A percentile compares a stretch with the other conserved stretches of the same genome.
Evolutionary conservation across 1,140 invertebrate species (phyloP).

Genomic region (Drosophila quadrilineata): DNA sequence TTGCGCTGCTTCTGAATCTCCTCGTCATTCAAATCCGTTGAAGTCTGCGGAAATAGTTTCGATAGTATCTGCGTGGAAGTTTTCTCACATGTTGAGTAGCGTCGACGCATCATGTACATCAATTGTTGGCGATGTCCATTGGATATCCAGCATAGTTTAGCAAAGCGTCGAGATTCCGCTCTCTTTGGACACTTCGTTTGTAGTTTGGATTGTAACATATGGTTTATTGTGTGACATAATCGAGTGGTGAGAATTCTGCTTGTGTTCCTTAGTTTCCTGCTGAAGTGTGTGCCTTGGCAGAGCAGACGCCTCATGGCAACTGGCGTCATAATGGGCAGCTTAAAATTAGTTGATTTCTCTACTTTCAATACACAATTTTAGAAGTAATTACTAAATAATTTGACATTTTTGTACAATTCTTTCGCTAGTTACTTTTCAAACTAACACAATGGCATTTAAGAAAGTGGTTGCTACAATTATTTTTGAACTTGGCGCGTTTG

Average conservation of each 20-base stretch:
- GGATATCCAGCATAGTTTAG: too few species aligned
- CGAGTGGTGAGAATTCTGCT: slow-evolving; percentile 25
- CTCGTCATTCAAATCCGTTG: slow-evolving; percentile 49
- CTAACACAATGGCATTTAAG: slow-evolving; percentile 3
- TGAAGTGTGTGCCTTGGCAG: slow-evolving; percentile 6
- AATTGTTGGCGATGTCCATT: slow-evolving; percentile 1
- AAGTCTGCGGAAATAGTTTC: slow-evolving; percentile 77
- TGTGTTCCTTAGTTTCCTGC: slow-evolving; percentile 31
- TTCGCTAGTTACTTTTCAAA: slow-evolving; percentile 1
- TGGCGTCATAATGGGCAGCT: slow-evolving; percentile 36
- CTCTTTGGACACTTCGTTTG: too few species aligned
- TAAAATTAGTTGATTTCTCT: slow-evolving; percentile 17
- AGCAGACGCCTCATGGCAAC: slow-evolving; percentile 26
- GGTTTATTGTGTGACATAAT: slow-evolving; percentile 33
- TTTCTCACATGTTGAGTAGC: slow-evolving; percentile 47
- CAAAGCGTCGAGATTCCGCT: too few species aligned
- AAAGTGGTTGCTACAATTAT: slow-evolving; percentile 12
- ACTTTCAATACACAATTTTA: slow-evolving; percentile 33
- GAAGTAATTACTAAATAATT: slow-evolving; percentile 54
- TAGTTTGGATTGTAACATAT: neutral
- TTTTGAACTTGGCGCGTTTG: too few species aligned
- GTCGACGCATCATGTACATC: slow-evolving; percentile 25
- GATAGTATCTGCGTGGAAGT: slow-evolving; percentile 57
- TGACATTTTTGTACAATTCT: slow-evolving; percentile 54
- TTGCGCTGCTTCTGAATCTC: slow-evolving; percentile 50